These are phyloP conservation scores for Diglossa brunneiventris DNA, from an alignment of 2,113 vertebrate species.

Conservation along the genomic window DNA sequence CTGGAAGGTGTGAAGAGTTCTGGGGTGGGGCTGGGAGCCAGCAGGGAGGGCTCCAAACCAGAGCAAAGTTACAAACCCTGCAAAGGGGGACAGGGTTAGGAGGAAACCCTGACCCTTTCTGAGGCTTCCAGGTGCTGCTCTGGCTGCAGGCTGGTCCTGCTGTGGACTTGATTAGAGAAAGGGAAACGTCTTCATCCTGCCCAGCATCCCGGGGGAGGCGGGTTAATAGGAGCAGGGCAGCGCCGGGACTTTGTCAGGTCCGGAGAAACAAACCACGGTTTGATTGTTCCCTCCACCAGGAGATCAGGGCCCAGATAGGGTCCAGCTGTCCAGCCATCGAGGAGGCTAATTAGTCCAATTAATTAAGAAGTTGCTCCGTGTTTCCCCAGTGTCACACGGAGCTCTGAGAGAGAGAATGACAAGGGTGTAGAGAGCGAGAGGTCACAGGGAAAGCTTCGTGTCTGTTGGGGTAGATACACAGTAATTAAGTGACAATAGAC, in stretches of 20 bases:
- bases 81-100: not conserved
- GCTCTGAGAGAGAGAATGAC: slow-evolving; percentile 5
- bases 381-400: slow-evolving; percentile 61
- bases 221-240: slow-evolving; percentile 38
- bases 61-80: not conserved
- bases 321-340: slow-evolving; percentile 90
- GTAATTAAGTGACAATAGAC: slow-evolving; percentile 64
- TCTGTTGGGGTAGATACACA: slow-evolving; percentile 41
- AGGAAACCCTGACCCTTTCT: not conserved
- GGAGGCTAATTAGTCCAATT: slow-evolving; percentile 90
- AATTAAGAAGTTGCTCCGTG: slow-evolving; percentile 78
- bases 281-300: slow-evolving; percentile 36
- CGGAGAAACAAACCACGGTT: not conserved
- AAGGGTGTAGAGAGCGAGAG: slow-evolving; percentile 42
- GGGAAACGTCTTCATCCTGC: slow-evolving; percentile 17
- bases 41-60: fast-evolving
- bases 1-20: not conserved
- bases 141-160: not conserved
- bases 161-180: not conserved
- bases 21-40: not conserved
- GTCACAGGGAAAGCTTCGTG: slow-evolving; percentile 39
- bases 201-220: not conserved
- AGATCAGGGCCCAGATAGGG: slow-evolving; percentile 55
- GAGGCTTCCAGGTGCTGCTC: not conserved
- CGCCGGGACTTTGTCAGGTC: slow-evolving; percentile 19